Conservation (phyloP, 37 sponge, comb jelly and placozoan genomes). For the Dysidea cf. avara region DNA sequence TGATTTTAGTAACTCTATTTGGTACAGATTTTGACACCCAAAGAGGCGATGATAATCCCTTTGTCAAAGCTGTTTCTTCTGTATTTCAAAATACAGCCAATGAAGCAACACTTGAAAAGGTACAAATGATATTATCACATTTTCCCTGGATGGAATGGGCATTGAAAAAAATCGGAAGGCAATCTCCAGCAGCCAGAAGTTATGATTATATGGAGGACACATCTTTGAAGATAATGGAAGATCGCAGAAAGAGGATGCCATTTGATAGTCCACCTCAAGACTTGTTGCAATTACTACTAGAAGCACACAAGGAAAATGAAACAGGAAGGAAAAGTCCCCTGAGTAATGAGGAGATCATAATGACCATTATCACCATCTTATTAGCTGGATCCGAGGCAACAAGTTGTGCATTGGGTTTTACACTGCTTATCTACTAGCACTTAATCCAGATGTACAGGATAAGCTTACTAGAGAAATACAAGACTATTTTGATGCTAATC, state of each 20-base stretch:
- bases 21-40: constrained; percentile 39
- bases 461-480: too few species aligned
- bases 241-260: too few species aligned
- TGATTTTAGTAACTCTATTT: constrained; percentile 62
- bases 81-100: neutral
- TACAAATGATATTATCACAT: too few species aligned
- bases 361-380: constrained; percentile 50
- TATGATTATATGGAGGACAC: neutral
- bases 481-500: too few species aligned
- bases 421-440: constrained; percentile 59
- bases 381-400: constrained; percentile 84
- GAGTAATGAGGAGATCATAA: constrained; percentile 48
- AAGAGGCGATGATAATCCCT: constrained; percentile 44
- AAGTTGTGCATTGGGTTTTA: constrained; percentile 51
- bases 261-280: too few species aligned
- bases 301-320: constrained; percentile 32
- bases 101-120: too few species aligned
- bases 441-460: constrained; percentile 63
- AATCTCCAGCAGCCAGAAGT: neutral
- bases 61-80: constrained; percentile 28
- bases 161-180: neutral
- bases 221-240: neutral
- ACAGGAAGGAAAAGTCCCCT: constrained; percentile 2
- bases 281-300: constrained; percentile 64
- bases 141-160: neutral